phyloP scores from a whole-genome alignment of 2,113 vertebrate species.

The Marmota monax region DNA sequence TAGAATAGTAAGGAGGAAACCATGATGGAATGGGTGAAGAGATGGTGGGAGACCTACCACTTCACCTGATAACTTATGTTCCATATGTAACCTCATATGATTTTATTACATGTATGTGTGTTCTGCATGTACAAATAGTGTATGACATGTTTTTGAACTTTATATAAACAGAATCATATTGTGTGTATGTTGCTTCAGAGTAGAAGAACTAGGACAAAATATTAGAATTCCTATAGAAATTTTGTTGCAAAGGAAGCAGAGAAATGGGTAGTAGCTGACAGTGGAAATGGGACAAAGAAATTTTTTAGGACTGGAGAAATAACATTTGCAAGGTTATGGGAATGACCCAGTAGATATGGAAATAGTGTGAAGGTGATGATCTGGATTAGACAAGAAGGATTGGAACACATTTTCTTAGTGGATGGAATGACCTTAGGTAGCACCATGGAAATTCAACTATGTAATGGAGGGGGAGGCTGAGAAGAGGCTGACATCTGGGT shows the following conservation, averaged over 20 bases:
- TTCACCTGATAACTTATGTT: neutral
- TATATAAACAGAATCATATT: conserved; percentile 4
- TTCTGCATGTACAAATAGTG: neutral
- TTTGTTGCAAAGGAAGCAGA: conserved; percentile 50
- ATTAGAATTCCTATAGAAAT: neutral
- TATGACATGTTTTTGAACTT: neutral
- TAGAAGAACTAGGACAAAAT: neutral
- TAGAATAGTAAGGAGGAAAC: neutral
- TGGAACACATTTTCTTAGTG: neutral
- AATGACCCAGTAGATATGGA: neutral
- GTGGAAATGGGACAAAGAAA: conserved; percentile 3
- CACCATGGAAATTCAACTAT: neutral
- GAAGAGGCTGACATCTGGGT: neutral
- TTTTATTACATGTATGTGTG: neutral
- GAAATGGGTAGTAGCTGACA: neutral
- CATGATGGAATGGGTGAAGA: neutral
- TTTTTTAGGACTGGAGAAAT: neutral
- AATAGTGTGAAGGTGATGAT: conserved; percentile 6
- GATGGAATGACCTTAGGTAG: neutral
- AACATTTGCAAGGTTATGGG: neutral
- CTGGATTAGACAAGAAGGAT: neutral
- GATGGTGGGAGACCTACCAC: neutral
- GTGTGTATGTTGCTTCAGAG: neutral
- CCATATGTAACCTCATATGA: neutral
- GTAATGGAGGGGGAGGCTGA: neutral